Percentiles rank a stretch among this genome's conserved stretches.
phyloP scores from a whole-genome alignment of 2,888 invertebrate species.

The Thymelicus lineola region DNA sequence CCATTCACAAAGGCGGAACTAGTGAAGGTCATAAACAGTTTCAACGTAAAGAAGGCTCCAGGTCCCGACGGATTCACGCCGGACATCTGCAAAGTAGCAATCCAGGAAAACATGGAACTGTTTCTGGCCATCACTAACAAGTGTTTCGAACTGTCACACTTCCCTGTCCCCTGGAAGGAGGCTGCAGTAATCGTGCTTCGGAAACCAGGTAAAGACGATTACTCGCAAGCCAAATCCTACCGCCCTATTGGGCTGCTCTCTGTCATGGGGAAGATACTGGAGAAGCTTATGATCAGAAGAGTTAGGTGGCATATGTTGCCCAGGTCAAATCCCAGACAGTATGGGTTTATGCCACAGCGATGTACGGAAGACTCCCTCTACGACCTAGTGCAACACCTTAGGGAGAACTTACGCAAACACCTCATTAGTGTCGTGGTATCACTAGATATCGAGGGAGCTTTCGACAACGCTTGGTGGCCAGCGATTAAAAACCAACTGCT shows the following conservation, averaged over 20 bases:
- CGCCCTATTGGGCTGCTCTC: slow-evolving; percentile 7
- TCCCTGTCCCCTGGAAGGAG: too few relatives aligned
- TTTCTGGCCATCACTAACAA: too few relatives aligned
- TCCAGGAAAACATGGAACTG: too few relatives aligned
- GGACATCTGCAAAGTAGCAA: too few relatives aligned
- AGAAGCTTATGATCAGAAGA: slow-evolving; percentile 23
- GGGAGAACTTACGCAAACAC: not conserved
- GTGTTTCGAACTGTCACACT: too few relatives aligned
- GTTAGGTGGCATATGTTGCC: slow-evolving; percentile 16
- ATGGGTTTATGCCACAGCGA: not conserved
- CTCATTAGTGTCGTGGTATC: not conserved
- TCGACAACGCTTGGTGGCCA: slow-evolving; percentile 25
- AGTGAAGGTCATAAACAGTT: too few relatives aligned
- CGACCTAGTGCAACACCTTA: not conserved
- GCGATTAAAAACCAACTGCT: not conserved
- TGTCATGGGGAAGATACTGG: slow-evolving; percentile 21
- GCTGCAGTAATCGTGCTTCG: too few relatives aligned
- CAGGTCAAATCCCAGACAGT: not conserved
- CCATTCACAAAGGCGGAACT: too few relatives aligned
- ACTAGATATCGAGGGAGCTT: slow-evolving; percentile 17
- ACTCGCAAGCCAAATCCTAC: not conserved
- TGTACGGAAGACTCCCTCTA: slow-evolving; percentile 23
- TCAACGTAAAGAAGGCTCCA: too few relatives aligned
- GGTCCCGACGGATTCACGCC: too few relatives aligned
- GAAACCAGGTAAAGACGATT: too few relatives aligned